Evolutionary conservation across 2,113 vertebrate species (phyloP).

Genomic region (Lynx canadensis): DNA sequence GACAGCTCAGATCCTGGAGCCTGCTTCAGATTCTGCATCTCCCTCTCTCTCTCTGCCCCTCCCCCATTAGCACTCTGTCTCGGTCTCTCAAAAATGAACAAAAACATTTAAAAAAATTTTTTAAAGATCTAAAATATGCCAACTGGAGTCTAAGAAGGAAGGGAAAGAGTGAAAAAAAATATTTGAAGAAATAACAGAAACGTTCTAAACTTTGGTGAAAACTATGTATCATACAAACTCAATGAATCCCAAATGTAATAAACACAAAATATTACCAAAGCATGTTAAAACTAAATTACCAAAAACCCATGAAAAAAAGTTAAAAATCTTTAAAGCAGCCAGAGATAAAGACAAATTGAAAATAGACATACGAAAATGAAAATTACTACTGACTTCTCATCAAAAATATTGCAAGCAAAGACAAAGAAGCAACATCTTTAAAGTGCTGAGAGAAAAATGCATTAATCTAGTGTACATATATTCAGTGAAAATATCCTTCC

Average conservation of each 20-base stretch:
- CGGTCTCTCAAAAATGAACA: no score
- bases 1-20: no score
- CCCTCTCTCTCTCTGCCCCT: no score
- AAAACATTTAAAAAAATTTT: no score
- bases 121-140: background rate
- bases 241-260: background rate
- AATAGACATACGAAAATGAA: background rate
- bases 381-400: constrained; percentile 39
- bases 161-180: background rate
- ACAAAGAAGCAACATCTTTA: background rate
- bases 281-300: background rate
- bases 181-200: background rate
- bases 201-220: background rate
- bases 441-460: background rate
- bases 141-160: background rate
- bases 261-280: background rate
- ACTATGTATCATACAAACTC: background rate
- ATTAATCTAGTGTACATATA: background rate
- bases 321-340: background rate
- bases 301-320: background rate
- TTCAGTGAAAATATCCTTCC: background rate
- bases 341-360: background rate
- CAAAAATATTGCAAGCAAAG: background rate
- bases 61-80: no score
- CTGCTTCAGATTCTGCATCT: no score